phyloP scores from a whole-genome alignment of 2,113 vertebrate species.

The Motacilla tschutschensis region DNA sequence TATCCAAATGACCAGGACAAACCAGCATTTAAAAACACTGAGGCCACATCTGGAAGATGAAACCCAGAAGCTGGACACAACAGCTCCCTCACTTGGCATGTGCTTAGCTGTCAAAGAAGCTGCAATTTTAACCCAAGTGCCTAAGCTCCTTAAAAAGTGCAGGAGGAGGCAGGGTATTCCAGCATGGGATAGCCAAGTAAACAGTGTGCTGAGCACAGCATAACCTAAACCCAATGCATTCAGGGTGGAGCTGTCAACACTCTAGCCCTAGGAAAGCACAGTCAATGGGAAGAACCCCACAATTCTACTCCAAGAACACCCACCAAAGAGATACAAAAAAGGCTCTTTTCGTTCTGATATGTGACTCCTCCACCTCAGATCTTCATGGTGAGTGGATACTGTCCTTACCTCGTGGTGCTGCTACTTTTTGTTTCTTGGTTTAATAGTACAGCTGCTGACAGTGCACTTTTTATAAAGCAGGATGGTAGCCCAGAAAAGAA shows the following conservation, averaged over 20 bases:
- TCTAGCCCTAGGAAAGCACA: background rate
- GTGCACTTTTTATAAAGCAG: background rate
- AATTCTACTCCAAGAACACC: background rate
- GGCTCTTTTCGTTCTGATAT: background rate
- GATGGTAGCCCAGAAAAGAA: background rate
- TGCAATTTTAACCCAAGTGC: background rate
- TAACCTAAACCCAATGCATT: background rate
- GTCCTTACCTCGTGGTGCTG: background rate
- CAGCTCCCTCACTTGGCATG: background rate
- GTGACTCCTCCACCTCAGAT: background rate
- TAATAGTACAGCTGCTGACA: background rate
- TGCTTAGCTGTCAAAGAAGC: background rate
- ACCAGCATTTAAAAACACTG: background rate
- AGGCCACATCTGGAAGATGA: background rate
- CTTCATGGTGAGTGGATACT: background rate
- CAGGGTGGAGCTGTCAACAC: background rate
- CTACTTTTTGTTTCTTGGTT: background rate
- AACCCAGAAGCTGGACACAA: background rate
- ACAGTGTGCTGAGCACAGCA: rapidly evolving
- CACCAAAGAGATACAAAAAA: background rate
- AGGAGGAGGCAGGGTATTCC: background rate
- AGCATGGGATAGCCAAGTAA: background rate
- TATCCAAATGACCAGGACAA: background rate
- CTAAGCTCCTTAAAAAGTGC: background rate
- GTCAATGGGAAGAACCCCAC: background rate